Evolutionary conservation across 2,113 vertebrate genomes (phyloP), one percentile per base, ranked within the genome.

Genomic region (Columbina picui): DNA sequence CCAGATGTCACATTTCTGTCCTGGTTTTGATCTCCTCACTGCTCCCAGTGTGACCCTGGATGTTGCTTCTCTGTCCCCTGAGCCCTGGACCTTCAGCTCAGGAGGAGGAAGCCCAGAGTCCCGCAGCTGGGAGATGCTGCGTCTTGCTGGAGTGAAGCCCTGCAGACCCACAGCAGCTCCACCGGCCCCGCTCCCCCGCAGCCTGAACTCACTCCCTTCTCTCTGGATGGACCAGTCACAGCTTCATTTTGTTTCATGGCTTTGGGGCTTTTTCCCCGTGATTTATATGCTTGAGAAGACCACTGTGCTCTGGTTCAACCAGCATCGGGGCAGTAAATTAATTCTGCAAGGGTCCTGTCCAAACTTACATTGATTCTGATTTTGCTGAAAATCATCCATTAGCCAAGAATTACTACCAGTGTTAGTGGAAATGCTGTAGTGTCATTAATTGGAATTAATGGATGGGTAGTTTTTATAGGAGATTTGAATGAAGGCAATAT

Each of bases 401-500:
- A 97, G 91, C 92, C 92, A 95, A 98, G 97, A 98, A 96, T 97
- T 98, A 98, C 97, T 97, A 97, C 94, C 94, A 94, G 94, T 88
- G 96, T 97, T 97, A 96, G 93, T 96, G 93, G 95, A 97, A 97
- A 97, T 78, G 94, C 96, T 97, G 97, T 97, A 94, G 93, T 97
- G 95, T 97, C 97, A 97, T 98, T 98, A 98, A 98, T 97, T 97
- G 98, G 97, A 98, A 98, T 97, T 96, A 98, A 98, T 97, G 98
- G 98, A 97, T 98, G 97, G 97, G 87, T 97, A 97, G 97, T 97
- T 98, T 98, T 98, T 97, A 98, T 98, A 97, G 96, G 96, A 97
- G 97, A 93, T 97, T 96, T 97, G 96, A 98, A 97, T 96, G 97
- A 96, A 96, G 95, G 97, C 94, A 96, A 97, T 97, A 97, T 97